Conservation (phyloP, 2,888 invertebrate species). For the Phalera bucephala region DNA sequence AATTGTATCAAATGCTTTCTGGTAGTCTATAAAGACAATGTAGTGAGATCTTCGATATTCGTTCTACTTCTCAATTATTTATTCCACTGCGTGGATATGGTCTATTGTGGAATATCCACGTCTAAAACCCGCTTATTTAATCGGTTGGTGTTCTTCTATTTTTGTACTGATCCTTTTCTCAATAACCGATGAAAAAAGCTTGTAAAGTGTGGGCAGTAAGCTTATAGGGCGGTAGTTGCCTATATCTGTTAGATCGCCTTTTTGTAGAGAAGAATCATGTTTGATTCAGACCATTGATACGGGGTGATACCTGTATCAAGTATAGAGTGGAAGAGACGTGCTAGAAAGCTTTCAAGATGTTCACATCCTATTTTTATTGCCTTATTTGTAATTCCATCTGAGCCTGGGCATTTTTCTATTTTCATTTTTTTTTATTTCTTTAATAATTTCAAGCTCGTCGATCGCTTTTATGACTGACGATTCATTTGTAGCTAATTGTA, state of each 20-base stretch:
- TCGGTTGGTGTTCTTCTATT: slow-evolving; percentile 5
- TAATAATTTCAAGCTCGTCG: too few relatives aligned
- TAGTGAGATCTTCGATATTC: slow-evolving; percentile 2
- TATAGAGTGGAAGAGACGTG: not conserved
- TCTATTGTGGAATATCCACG: slow-evolving; percentile 9
- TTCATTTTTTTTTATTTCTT: too few relatives aligned
- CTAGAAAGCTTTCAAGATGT: too few relatives aligned
- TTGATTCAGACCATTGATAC: too few relatives aligned
- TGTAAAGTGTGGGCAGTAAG: slow-evolving; percentile 8
- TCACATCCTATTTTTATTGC: not conserved
- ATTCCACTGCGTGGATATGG: too few relatives aligned
- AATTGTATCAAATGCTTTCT: too few relatives aligned
- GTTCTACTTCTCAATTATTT: slow-evolving; percentile 11
- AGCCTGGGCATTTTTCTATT: slow-evolving; percentile 1
- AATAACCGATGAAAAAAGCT: slow-evolving; percentile 13
- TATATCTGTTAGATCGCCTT: slow-evolving; percentile 4
- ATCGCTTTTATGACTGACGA: too few relatives aligned
- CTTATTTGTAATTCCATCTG: not conserved
- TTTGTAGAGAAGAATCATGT: slow-evolving; percentile 3
- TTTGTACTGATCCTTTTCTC: slow-evolving; percentile 10
- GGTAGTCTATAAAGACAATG: too few relatives aligned
- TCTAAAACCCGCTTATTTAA: slow-evolving; percentile 9
- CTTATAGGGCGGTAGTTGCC: too few relatives aligned
- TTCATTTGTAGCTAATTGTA: too few relatives aligned
- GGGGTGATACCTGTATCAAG: too few relatives aligned